A percentile compares a stretch with the other conserved stretches of the same genome.
Conservation (phyloP, 2,888 invertebrate species). For the Xiphydria camelus region DNA sequence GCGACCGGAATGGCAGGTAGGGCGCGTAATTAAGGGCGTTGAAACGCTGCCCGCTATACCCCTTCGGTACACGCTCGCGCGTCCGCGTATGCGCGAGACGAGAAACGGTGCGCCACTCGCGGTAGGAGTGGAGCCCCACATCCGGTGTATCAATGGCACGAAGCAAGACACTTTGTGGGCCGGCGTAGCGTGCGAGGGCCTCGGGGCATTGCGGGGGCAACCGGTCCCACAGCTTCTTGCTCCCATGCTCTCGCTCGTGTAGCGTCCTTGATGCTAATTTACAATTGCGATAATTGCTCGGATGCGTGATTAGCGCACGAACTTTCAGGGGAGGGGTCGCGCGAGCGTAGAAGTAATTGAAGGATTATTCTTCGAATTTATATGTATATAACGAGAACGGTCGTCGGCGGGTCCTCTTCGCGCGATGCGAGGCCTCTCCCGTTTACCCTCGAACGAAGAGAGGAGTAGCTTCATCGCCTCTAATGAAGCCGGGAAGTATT, state of each 20-base stretch:
- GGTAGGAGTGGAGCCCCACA: slow-evolving; percentile 1
- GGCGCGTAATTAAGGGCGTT: slow-evolving; percentile 2
- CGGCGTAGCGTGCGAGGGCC: neutral
- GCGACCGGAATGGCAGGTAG: neutral
- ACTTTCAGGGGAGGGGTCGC: neutral
- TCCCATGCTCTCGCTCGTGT: slow-evolving; percentile 7
- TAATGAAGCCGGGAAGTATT: neutral
- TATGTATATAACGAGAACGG: neutral
- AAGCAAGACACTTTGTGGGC: neutral
- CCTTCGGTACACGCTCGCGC: no score
- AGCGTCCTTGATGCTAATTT: no score
- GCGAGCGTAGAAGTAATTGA: neutral
- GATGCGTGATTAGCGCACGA: neutral
- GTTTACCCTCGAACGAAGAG: neutral
- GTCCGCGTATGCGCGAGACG: neutral
- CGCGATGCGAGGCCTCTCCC: no score
- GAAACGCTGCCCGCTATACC: no score
- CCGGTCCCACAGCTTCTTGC: slow-evolving; percentile 13
- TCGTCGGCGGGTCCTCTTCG: no score
- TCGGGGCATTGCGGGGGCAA: neutral
- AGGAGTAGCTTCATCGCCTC: neutral
- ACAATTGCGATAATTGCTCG: slow-evolving; percentile 18
- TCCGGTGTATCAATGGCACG: slow-evolving; percentile 10
- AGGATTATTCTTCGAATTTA: neutral
- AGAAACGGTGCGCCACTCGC: neutral